phyloP scores from a whole-genome alignment of 2,113 vertebrate genomes.

The Labeo catla region DNA sequence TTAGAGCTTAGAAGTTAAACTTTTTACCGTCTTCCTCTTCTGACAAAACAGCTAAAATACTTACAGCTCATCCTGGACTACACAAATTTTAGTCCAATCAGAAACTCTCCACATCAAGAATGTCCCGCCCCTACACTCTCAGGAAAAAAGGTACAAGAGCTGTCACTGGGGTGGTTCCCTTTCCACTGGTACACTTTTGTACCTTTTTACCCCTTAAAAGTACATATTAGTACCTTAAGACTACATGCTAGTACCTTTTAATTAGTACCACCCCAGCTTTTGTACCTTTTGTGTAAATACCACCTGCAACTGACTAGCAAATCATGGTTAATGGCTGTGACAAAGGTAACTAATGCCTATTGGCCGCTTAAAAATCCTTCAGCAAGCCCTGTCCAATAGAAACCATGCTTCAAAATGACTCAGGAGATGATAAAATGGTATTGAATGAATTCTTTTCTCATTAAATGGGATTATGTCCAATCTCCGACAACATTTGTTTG shows the following conservation, averaged over 20 bases:
- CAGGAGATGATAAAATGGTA: background rate
- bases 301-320: background rate
- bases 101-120: background rate
- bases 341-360: background rate
- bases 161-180: too few relatives aligned
- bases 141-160: too few relatives aligned
- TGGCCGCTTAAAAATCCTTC: background rate
- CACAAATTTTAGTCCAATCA: background rate
- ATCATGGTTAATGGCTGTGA: background rate
- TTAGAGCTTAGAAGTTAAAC: background rate
- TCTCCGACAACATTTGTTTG: slow-evolving; percentile 52
- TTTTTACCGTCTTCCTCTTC: background rate
- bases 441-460: slow-evolving; percentile 27
- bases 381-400: background rate
- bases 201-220: background rate
- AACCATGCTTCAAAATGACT: background rate
- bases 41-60: background rate
- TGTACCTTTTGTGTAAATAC: background rate
- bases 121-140: background rate
- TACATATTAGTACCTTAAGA: too few relatives aligned
- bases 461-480: slow-evolving; percentile 55
- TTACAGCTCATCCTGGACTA: background rate
- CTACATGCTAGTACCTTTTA: too few relatives aligned
- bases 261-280: too few relatives aligned
- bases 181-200: background rate